Conservation (phyloP, 1,140 invertebrate species). For the Drosophila nikananu region DNA sequence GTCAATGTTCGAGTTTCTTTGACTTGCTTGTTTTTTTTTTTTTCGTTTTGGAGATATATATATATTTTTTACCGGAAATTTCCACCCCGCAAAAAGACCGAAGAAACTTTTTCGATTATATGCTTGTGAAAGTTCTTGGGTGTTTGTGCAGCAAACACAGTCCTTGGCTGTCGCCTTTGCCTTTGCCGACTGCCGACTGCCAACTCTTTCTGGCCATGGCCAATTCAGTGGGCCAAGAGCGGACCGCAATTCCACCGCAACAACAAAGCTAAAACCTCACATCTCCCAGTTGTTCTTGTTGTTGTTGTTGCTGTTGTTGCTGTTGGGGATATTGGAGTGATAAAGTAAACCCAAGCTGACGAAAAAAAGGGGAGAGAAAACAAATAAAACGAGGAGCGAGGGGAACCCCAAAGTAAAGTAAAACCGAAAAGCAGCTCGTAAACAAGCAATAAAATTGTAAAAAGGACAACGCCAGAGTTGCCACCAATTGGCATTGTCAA, state of each 20-base stretch:
- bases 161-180: slow-evolving; percentile 1
- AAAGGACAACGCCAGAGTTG: slow-evolving; percentile 72
- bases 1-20: slow-evolving; percentile 26
- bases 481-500: slow-evolving; percentile 80
- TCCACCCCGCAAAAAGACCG: slow-evolving; percentile 11
- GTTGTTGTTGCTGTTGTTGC: slow-evolving; percentile 35
- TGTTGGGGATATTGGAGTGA: slow-evolving; percentile 58
- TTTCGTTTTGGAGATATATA: no score
- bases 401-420: slow-evolving; percentile 31
- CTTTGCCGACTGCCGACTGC: slow-evolving; percentile 1
- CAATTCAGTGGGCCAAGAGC: slow-evolving; percentile 39
- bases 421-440: slow-evolving; percentile 77
- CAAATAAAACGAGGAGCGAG: slow-evolving; percentile 3
- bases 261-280: slow-evolving; percentile 29
- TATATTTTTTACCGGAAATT: slow-evolving; percentile 17
- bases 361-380: not conserved
- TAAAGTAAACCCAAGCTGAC: slow-evolving; percentile 41
- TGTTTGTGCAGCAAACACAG: slow-evolving; percentile 59
- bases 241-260: slow-evolving; percentile 71
- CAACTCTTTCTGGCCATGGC: slow-evolving; percentile 9
- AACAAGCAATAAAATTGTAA: slow-evolving; percentile 83
- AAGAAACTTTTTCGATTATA: slow-evolving; percentile 82
- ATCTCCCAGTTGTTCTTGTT: slow-evolving; percentile 24
- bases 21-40: slow-evolving; percentile 4
- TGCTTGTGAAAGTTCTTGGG: slow-evolving; percentile 78